These are phyloP conservation scores for Kobus ellipsiprymnus DNA, from an alignment of 2,113 vertebrate genomes.

Conservation along the genomic window DNA sequence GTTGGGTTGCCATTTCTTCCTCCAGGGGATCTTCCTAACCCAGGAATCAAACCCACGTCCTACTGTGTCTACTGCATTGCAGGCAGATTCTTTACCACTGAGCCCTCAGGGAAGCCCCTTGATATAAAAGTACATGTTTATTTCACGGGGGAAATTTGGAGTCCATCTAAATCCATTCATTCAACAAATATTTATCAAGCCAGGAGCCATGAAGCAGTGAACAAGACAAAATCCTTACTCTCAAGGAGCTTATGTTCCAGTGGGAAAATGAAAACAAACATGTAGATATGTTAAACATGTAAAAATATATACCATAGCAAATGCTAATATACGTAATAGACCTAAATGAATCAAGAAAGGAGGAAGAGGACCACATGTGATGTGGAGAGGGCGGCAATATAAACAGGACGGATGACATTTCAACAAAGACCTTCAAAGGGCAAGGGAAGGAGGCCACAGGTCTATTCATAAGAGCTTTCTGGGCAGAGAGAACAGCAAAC, in stretches of 20 bases:
- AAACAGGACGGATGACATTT: neutral
- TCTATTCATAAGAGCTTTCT: neutral
- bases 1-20: neutral
- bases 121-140: neutral
- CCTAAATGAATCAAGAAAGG: neutral
- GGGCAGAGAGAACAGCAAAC: neutral
- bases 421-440: neutral
- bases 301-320: neutral
- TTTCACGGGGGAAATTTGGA: neutral
- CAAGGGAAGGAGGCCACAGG: neutral
- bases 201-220: neutral
- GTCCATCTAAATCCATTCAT: neutral
- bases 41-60: rapidly evolving
- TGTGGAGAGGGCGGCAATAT: neutral
- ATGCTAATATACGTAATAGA: neutral
- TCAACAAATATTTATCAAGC: neutral
- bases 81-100: neutral
- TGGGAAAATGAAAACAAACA: neutral
- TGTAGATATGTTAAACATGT: neutral
- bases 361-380: neutral
- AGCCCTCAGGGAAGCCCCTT: neutral
- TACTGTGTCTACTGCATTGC: neutral
- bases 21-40: neutral
- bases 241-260: neutral
- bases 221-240: neutral